Evolutionary conservation across 2,888 invertebrate genomes (phyloP), one percentile per base, ranked within the genome.

Genomic region (Diogma glabrata): DNA sequence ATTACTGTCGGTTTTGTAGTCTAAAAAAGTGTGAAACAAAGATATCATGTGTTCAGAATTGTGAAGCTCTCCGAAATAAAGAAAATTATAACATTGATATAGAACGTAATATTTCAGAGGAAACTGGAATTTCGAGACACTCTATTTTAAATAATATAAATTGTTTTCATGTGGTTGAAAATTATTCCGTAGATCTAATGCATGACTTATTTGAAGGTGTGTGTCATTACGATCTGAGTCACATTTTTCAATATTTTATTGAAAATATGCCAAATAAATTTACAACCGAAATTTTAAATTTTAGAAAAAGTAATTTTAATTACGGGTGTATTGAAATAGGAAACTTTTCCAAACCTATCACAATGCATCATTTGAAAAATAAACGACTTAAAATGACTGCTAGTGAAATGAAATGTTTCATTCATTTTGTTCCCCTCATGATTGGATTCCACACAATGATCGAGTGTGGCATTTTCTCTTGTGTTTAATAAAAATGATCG

Each of bases 171-270:
- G 38, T 40, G 10, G 17, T 40, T 5, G 26, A 40, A 26, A 49
- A 49, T 17, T 49, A 17, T 40, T n/a, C 36, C 24, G 38, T 53
- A 17, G 46, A 52, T 50, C 33, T 49, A 7, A 50, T 50, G 46
- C 50, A 47, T 30, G 52, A 52, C 23, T 36, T 52, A 14, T 20
- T 52, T 9, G 50, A 52, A 43, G 52, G 52, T 12, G 50, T 52
- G 23, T 52, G 49, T 20, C 52, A 52, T 22, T 52, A 52, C 16
- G 52, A 50, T 36, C 17, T 52, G 5, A 33, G 49, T 6, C 33
- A 47, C n/a, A 50, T 52, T 24, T 43, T 50, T 10, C 4, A 5
- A 16, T 2, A 38, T 16, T 38, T 38, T 38, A 9, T 38, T 8
- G 16, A 16, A 17, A 16, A 38, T 17, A 38, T 8, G 9, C 19